These are phyloP conservation scores for Lysandra coridon DNA, from an alignment of 2,888 invertebrate genomes.

Conservation along the genomic window DNA sequence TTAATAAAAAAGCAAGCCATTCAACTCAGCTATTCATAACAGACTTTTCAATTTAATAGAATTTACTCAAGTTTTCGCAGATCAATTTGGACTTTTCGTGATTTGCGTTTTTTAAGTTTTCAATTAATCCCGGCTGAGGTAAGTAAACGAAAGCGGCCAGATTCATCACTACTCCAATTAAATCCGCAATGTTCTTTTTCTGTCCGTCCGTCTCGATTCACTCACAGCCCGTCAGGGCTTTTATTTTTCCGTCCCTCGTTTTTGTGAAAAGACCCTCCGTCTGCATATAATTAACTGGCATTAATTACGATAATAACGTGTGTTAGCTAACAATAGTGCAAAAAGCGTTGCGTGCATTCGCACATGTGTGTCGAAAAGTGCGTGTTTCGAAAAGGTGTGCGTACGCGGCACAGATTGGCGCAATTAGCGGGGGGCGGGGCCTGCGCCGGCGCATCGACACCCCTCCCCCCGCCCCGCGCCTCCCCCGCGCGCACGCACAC, in stretches of 20 bases:
- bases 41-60: background rate
- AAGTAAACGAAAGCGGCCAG: constrained; percentile 58
- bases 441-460: constrained; percentile 73
- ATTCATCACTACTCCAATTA: constrained; percentile 51
- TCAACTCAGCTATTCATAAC: background rate
- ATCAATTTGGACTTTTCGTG: constrained; percentile 11
- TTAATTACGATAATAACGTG: constrained; percentile 33
- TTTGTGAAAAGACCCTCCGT: constrained; percentile 16
- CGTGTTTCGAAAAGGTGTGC: constrained; percentile 58
- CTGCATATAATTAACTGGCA: constrained; percentile 20
- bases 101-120: constrained; percentile 46
- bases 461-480: constrained; percentile 62
- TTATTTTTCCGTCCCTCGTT: constrained; percentile 21
- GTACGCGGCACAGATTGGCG: constrained; percentile 73
- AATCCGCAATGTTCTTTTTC: constrained; percentile 55
- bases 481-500: constrained; percentile 44
- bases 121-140: constrained; percentile 63
- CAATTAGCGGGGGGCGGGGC: constrained; percentile 75
- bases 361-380: constrained; percentile 48
- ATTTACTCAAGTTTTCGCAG: constrained; percentile 1
- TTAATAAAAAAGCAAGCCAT: background rate
- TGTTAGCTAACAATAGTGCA: constrained; percentile 45
- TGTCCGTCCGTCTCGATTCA: constrained; percentile 41
- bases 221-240: constrained; percentile 37
- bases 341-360: constrained; percentile 51